Percentiles rank a stretch among this genome's conserved stretches.
Conservation (phyloP, 1,140 invertebrate genomes). For the Phymorhynchus buccinoides region DNA sequence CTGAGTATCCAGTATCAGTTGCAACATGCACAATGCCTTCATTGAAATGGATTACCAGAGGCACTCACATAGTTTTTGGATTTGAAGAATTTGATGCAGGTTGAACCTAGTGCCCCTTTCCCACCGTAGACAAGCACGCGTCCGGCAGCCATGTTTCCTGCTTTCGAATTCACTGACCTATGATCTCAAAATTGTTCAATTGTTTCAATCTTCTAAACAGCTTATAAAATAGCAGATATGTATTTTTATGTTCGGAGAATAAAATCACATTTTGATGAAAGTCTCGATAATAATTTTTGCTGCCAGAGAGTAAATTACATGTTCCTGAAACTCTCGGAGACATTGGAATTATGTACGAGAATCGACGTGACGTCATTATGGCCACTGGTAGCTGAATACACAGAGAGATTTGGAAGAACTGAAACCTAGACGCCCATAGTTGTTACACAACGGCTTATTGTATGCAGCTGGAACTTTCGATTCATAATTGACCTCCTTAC, state of each 20-base stretch:
- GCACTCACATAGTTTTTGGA: constrained; percentile 87
- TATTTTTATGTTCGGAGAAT: neutral
- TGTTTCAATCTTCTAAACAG: neutral
- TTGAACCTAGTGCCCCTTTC: constrained; percentile 91
- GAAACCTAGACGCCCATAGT: constrained; percentile 29
- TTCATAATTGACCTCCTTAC: neutral
- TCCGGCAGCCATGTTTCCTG: constrained; percentile 71
- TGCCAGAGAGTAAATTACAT: too few species aligned
- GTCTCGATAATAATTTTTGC: too few species aligned
- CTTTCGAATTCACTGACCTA: neutral
- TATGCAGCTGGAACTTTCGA: neutral
- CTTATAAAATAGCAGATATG: neutral
- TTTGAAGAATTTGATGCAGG: constrained; percentile 91
- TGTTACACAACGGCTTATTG: neutral
- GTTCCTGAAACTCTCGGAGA: neutral
- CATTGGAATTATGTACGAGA: constrained; percentile 48
- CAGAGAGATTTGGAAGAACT: constrained; percentile 43
- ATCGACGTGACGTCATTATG: constrained; percentile 67
- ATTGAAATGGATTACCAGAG: too few species aligned
- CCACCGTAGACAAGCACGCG: constrained; percentile 94
- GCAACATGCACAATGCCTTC: too few species aligned
- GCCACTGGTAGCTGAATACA: constrained; percentile 61
- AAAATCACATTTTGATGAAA: too few species aligned
- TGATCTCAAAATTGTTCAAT: neutral
- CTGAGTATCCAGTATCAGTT: too few species aligned